These are phyloP conservation scores for Aix galericulata DNA, from an alignment of 2,113 vertebrate genomes.

Conservation along the genomic window DNA sequence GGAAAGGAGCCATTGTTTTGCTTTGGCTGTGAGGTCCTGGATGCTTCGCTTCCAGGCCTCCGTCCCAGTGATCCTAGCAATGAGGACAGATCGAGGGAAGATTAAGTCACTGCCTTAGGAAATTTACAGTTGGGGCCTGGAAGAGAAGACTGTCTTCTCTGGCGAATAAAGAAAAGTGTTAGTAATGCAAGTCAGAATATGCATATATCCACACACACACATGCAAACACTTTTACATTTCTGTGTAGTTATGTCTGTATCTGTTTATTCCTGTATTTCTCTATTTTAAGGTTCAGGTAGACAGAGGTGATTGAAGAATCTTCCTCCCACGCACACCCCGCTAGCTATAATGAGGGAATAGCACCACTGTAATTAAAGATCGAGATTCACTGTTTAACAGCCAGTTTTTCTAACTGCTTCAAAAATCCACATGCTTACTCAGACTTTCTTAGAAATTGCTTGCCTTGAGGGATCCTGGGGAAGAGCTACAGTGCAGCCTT, in stretches of 20 bases:
- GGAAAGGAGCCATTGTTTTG: slow-evolving; percentile 58
- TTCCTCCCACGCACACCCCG: not conserved
- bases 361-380: not conserved
- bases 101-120: slow-evolving; percentile 38
- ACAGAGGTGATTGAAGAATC: not conserved
- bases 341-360: not conserved
- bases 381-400: not conserved
- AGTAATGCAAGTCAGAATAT: not conserved
- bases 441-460: slow-evolving; percentile 23
- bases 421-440: slow-evolving; percentile 9
- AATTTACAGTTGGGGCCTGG: not conserved
- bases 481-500: not conserved
- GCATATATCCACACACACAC: rapidly evolving
- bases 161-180: not conserved
- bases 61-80: not conserved
- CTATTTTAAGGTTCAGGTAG: not conserved
- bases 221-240: not conserved
- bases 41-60: slow-evolving; percentile 1
- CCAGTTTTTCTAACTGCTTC: not conserved
- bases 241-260: not conserved
- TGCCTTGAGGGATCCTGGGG: not conserved
- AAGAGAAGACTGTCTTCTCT: not conserved
- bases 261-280: not conserved
- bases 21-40: slow-evolving; percentile 48
- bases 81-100: not conserved